A percentile compares a stretch with the other conserved stretches of the same genome.
These are phyloP conservation scores for Bruchidius siliquastri DNA, from an alignment of 2,888 invertebrate species.

Conservation along the genomic window DNA sequence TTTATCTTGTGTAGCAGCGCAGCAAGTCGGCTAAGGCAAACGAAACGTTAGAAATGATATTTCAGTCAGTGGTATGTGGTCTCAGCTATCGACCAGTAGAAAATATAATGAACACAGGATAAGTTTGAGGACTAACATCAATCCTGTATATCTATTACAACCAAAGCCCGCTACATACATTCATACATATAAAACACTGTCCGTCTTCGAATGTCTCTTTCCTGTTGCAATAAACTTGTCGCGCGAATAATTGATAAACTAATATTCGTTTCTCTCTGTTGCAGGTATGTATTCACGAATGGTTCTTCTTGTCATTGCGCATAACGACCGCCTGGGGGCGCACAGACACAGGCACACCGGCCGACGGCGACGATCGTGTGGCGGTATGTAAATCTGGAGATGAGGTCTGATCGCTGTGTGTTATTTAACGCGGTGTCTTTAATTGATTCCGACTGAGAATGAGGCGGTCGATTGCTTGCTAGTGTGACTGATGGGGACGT, in stretches of 20 bases:
- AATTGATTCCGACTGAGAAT: not conserved
- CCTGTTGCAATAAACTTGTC: constrained; percentile 24
- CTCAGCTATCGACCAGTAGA: no score
- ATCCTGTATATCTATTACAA: no score
- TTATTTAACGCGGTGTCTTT: constrained; percentile 1
- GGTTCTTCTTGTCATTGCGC: constrained; percentile 9
- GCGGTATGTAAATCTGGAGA: constrained; percentile 20
- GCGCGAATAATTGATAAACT: constrained; percentile 22
- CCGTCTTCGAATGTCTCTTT: not conserved
- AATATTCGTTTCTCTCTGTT: constrained; percentile 20
- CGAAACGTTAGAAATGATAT: no score
- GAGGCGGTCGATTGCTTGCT: not conserved
- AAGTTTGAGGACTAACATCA: no score
- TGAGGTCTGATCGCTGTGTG: not conserved
- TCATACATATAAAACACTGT: not conserved
- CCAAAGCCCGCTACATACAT: not conserved
- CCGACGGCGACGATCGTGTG: no score
- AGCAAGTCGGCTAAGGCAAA: no score
- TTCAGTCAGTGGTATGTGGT: no score
- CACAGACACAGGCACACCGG: no score
- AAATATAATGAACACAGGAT: no score
- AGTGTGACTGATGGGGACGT: not conserved
- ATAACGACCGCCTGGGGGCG: constrained; percentile 5
- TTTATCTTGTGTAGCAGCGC: no score
- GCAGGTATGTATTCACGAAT: constrained; percentile 21